Conservation (phyloP, 2,113 vertebrate genomes). For the Cisticola juncidis region DNA sequence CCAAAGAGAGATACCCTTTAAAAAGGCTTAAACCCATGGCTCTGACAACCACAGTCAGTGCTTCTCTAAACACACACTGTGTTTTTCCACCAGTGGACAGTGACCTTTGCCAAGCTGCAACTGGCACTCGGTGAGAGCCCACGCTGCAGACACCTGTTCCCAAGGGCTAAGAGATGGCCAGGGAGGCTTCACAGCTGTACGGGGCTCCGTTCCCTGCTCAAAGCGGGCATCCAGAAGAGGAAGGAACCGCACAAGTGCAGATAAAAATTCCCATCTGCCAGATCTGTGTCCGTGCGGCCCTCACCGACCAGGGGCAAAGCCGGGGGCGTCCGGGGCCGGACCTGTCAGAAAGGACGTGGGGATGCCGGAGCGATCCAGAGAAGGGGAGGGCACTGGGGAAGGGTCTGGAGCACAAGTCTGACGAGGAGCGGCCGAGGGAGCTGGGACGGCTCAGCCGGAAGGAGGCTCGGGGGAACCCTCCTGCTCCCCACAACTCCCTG, state of each 20-base stretch:
- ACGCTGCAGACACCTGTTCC: rapidly evolving
- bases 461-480: background rate
- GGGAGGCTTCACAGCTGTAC: background rate
- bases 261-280: background rate
- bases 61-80: rapidly evolving
- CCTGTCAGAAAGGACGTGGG: background rate
- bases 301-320: background rate
- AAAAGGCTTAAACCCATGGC: rapidly evolving
- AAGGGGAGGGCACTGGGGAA: background rate
- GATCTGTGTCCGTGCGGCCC: rapidly evolving
- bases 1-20: background rate
- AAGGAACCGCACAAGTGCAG: background rate
- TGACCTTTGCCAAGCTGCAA: background rate
- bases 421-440: background rate
- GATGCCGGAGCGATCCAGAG: background rate
- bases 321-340: background rate
- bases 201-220: background rate
- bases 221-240: background rate
- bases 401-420: background rate
- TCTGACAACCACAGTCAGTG: rapidly evolving
- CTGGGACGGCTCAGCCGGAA: background rate
- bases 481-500: background rate
- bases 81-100: background rate
- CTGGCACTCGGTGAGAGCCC: background rate
- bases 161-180: rapidly evolving